Conservation (phyloP, 2,797 vertebrate genomes). For the Botia almorhae region DNA sequence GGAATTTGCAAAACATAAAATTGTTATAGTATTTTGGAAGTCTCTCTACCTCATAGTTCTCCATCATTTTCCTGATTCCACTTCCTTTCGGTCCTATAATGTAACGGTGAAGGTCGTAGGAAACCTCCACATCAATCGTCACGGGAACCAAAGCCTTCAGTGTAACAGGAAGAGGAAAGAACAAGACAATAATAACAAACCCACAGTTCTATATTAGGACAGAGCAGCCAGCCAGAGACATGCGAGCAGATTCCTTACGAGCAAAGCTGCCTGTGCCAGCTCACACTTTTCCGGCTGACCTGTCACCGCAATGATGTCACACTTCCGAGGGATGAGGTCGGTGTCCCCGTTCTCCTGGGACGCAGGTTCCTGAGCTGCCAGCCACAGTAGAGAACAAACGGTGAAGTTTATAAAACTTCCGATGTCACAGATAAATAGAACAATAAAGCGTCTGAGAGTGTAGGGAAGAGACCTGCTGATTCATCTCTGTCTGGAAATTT, state of each 20-base stretch:
- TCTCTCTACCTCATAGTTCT: slow-evolving; percentile 80
- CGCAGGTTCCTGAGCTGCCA: slow-evolving; percentile 70
- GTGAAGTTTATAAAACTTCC: neutral
- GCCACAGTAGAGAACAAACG: neutral
- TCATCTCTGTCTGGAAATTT: slow-evolving; percentile 86
- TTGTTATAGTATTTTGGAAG: neutral
- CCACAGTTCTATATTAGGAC: neutral
- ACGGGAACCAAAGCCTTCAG: slow-evolving; percentile 80
- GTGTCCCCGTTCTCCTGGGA: slow-evolving; percentile 77
- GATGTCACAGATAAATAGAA: neutral
- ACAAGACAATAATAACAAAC: slow-evolving; percentile 1
- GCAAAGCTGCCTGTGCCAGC: slow-evolving; percentile 72
- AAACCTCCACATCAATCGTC: slow-evolving; percentile 78
- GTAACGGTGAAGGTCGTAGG: slow-evolving; percentile 82
- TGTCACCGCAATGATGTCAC: slow-evolving; percentile 78
- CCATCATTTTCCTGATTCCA: slow-evolving; percentile 86
- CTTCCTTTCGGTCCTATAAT: slow-evolving; percentile 85
- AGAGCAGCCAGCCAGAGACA: neutral
- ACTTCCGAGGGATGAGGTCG: slow-evolving; percentile 74
- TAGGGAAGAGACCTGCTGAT: slow-evolving; percentile 61
- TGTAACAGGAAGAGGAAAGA: neutral
- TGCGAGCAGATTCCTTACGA: slow-evolving; percentile 65
- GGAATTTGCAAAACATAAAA: too few relatives aligned
- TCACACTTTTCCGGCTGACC: slow-evolving; percentile 81
- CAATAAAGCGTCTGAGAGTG: neutral